A percentile compares a stretch with the other conserved stretches of the same genome.
phyloP scores from a whole-genome alignment of 2,888 invertebrate genomes.

The Dryococelus australis region DNA sequence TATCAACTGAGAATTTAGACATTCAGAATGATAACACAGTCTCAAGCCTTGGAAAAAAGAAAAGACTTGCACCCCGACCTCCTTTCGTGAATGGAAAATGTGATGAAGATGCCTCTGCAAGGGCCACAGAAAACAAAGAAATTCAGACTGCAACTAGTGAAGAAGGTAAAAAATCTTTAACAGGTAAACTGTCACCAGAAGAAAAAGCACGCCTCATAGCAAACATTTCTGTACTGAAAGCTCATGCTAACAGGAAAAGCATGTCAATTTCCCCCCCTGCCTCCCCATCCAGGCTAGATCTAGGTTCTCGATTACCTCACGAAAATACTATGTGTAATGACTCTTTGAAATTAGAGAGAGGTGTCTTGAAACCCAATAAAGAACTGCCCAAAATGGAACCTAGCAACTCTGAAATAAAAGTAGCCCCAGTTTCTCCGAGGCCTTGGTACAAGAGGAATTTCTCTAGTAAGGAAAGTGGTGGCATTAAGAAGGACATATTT shows the following conservation, averaged over 20 bases:
- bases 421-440: conserved; percentile 61
- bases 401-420: conserved; percentile 32
- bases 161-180: conserved; percentile 34
- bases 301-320: conserved; percentile 25
- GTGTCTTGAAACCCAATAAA: conserved; percentile 60
- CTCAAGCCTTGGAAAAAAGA: conserved; percentile 55
- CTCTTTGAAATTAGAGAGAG: conserved; percentile 61
- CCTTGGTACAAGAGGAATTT: conserved; percentile 72
- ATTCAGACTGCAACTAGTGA: conserved; percentile 17
- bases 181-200: conserved; percentile 45
- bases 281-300: conserved; percentile 38
- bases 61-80: conserved; percentile 59
- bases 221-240: conserved; percentile 49
- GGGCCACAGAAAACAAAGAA: conserved; percentile 6
- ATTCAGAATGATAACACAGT: not conserved
- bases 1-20: conserved; percentile 38
- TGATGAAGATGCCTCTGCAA: not conserved
- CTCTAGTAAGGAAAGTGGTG: conserved; percentile 51
- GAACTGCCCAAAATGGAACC: conserved; percentile 48
- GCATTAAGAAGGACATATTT: conserved; percentile 49
- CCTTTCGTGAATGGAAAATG: conserved; percentile 50
- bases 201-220: conserved; percentile 49
- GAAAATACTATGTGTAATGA: conserved; percentile 49
- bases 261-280: conserved; percentile 39
- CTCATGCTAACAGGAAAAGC: conserved; percentile 46